Conservation (phyloP, 2,888 invertebrate species). For the Aphidoletes aphidimyza region DNA sequence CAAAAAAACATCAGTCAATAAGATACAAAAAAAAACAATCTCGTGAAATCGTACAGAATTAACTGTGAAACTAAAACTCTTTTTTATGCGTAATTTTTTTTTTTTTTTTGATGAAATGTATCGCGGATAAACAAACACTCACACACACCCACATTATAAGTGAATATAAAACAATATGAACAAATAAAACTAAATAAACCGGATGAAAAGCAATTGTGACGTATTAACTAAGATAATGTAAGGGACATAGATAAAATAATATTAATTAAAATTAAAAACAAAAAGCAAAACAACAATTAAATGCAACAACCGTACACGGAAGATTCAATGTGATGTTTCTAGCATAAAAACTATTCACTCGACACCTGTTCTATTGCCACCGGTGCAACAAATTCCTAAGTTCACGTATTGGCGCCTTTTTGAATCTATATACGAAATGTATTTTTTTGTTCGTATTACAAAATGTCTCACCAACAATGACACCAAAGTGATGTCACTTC, state of each 20-base stretch:
- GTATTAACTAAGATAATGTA: slow-evolving; percentile 12
- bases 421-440: no score
- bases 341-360: no score
- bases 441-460: no score
- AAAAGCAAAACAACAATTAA: neutral
- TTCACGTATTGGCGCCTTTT: no score
- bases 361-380: no score
- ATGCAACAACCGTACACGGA: neutral
- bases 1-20: neutral
- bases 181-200: neutral
- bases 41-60: neutral
- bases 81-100: neutral
- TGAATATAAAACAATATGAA: no score
- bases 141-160: neutral
- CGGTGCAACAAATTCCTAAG: no score
- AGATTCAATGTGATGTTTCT: no score
- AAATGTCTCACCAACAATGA: no score
- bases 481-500: no score
- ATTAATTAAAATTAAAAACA: neutral
- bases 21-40: neutral
- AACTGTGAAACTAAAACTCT: neutral
- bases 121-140: neutral
- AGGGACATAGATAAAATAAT: slow-evolving; percentile 2
- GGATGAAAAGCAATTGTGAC: slow-evolving; percentile 31
- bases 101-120: neutral